A percentile compares a stretch with the other conserved stretches of the same genome.
phyloP scores from a whole-genome alignment of 2,113 vertebrate species.

The Sinocyclocheilus anophthalmus region DNA sequence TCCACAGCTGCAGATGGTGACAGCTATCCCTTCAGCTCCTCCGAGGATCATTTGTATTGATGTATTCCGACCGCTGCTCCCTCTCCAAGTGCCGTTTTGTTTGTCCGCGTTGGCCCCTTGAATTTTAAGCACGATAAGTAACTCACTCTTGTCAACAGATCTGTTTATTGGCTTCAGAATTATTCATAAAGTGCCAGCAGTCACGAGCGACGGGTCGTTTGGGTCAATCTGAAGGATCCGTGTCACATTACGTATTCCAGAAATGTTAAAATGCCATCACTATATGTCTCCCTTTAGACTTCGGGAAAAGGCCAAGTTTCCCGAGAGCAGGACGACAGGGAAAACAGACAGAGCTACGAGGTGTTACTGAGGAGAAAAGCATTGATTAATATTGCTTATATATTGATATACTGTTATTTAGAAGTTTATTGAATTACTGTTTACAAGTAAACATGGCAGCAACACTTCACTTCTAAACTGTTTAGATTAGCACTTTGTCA shows the following conservation, averaged over 20 bases:
- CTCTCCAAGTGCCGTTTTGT: conserved; percentile 43
- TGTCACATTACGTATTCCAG: conserved; percentile 49
- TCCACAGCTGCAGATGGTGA: conserved; percentile 47
- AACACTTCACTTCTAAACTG: neutral
- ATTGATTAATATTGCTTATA: neutral
- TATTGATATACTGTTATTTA: neutral
- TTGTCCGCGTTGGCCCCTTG: conserved; percentile 27
- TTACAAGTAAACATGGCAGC: neutral
- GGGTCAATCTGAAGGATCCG: conserved; percentile 47
- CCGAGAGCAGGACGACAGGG: neutral
- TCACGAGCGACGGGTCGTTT: neutral
- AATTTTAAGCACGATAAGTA: conserved; percentile 55
- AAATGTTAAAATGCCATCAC: conserved; percentile 39
- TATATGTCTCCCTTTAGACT: conserved; percentile 6
- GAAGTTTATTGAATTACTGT: neutral
- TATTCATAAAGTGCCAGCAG: conserved; percentile 46
- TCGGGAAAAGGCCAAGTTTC: conserved; percentile 18
- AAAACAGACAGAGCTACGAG: neutral
- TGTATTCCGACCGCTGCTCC: conserved; percentile 49
- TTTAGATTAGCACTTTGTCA: neutral
- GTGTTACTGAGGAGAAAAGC: neutral
- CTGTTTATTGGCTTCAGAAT: conserved; percentile 54
- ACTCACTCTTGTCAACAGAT: conserved; percentile 48
- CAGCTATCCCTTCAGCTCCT: conserved; percentile 39
- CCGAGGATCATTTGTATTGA: conserved; percentile 55